Conservation (phyloP, 2,888 invertebrate species). For the Apotomis capreana region DNA sequence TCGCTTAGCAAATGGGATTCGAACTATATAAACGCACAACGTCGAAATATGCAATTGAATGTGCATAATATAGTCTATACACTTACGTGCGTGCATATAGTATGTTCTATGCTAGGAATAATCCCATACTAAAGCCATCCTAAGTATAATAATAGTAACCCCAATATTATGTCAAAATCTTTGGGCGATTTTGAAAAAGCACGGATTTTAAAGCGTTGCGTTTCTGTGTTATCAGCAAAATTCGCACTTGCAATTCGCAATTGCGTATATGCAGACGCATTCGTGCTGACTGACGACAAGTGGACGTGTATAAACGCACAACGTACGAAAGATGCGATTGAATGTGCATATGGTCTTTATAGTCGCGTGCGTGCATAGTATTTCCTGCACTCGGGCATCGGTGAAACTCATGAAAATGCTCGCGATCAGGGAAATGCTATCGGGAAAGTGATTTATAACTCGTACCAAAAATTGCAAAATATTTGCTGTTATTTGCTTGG, state of each 20-base stretch:
- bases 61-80: conserved; percentile 43
- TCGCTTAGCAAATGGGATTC: too few species aligned
- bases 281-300: neutral
- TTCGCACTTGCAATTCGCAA: too few species aligned
- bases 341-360: conserved; percentile 44
- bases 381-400: conserved; percentile 66
- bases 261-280: too few species aligned
- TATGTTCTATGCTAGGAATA: conserved; percentile 63
- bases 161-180: too few species aligned
- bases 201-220: too few species aligned
- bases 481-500: conserved; percentile 15
- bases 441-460: conserved; percentile 80
- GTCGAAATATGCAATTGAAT: conserved; percentile 21
- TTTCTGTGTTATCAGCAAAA: too few species aligned
- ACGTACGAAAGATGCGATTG: conserved; percentile 14
- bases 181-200: too few species aligned
- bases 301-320: neutral
- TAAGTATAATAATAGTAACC: too few species aligned
- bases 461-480: conserved; percentile 64
- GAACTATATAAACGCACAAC: too few species aligned
- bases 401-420: conserved; percentile 77
- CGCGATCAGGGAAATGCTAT: conserved; percentile 69
- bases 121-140: too few species aligned
- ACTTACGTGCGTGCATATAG: conserved; percentile 63
- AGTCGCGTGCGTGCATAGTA: conserved; percentile 64